Evolutionary conservation across 2,888 invertebrate genomes (phyloP).

Genomic region (Tetanocera ferruginea): DNA sequence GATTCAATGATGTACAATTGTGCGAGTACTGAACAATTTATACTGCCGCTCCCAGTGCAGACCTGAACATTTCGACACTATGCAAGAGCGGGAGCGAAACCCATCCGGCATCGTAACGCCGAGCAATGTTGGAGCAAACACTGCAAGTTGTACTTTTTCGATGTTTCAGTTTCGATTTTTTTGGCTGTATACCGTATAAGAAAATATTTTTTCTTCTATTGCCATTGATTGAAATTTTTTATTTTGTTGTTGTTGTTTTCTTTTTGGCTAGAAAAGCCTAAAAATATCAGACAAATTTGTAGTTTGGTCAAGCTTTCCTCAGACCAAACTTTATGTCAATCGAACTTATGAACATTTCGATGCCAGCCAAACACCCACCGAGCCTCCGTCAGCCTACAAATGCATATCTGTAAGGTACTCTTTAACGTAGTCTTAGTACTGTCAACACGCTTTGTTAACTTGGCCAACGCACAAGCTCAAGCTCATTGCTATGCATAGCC

Average conservation of each 20-base stretch:
- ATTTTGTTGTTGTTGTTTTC: neutral
- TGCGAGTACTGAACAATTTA: slow-evolving; percentile 68
- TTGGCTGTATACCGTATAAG: slow-evolving; percentile 11
- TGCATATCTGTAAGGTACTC: neutral
- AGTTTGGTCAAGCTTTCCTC: slow-evolving; percentile 54
- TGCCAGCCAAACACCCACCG: slow-evolving; percentile 28
- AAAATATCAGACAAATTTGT: slow-evolving; percentile 34
- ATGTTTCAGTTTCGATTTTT: neutral
- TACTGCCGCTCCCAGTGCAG: slow-evolving; percentile 68
- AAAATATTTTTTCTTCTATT: neutral
- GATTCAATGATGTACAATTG: slow-evolving; percentile 69
- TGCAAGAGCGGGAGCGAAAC: neutral
- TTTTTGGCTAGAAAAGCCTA: slow-evolving; percentile 24
- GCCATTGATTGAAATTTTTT: neutral
- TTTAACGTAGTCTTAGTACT: neutral
- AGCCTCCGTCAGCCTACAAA: neutral
- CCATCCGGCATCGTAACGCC: neutral
- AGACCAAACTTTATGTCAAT: neutral
- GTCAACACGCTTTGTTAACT: slow-evolving; percentile 20
- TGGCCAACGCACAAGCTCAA: slow-evolving; percentile 16
- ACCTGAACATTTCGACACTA: neutral
- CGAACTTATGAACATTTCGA: neutral
- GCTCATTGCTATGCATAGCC: slow-evolving; percentile 31
- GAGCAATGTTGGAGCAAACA: neutral
- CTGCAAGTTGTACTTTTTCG: neutral